These are phyloP conservation scores for Dasysyrphus albostriatus DNA, from an alignment of 2,888 invertebrate genomes.

Conservation along the genomic window DNA sequence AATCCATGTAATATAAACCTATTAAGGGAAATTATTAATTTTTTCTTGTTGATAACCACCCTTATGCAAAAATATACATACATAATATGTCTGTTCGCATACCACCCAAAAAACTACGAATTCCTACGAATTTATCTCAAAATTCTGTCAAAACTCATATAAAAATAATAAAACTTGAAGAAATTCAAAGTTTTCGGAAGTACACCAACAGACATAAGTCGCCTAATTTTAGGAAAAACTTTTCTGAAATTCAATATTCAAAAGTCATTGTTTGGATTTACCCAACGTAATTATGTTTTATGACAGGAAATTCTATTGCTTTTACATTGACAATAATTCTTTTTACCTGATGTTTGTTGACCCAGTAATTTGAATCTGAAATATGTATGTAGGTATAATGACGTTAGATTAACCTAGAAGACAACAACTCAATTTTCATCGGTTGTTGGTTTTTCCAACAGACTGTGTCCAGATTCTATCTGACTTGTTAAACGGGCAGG, in stretches of 20 bases:
- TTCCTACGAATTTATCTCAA: no score
- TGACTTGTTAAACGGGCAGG: not conserved
- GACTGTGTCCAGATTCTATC: slow-evolving; percentile 53
- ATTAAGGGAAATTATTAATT: no score
- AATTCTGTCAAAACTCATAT: no score
- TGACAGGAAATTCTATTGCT: slow-evolving; percentile 44
- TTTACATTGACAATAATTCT: slow-evolving; percentile 15
- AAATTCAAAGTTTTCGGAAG: no score
- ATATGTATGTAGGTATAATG: slow-evolving; percentile 1
- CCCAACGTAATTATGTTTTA: not conserved
- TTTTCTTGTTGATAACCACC: no score
- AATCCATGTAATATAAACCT: no score
- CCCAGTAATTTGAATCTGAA: slow-evolving; percentile 25
- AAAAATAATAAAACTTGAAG: no score
- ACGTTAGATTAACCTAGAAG: not conserved
- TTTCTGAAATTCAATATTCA: not conserved
- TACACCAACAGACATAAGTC: no score
- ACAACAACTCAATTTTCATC: slow-evolving; percentile 17
- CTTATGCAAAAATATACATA: no score
- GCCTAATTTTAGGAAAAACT: no score
- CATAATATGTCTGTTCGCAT: no score
- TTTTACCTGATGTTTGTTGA: slow-evolving; percentile 48
- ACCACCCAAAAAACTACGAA: no score
- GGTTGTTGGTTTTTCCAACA: slow-evolving; percentile 58
- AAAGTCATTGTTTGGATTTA: slow-evolving; percentile 47